Evolutionary conservation across 35 echinoderm and acorn worm genomes (phyloP).

Genomic region (Heliocidaris erythrogramma): DNA sequence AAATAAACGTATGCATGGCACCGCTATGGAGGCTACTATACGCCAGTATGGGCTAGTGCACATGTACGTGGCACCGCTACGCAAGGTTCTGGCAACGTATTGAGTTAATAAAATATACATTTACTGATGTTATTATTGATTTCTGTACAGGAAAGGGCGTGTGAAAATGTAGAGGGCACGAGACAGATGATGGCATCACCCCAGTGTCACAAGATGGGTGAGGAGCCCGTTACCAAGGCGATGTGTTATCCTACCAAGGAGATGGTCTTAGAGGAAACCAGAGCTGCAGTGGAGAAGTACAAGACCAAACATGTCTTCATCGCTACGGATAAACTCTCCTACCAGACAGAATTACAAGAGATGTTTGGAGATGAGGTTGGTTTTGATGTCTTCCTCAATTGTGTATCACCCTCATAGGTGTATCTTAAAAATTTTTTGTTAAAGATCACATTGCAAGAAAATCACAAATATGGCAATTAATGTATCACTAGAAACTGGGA

Average conservation of each 20-base stretch:
- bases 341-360: conserved; percentile 59
- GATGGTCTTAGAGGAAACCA: conserved; percentile 59
- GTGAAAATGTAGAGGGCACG: conserved; percentile 58
- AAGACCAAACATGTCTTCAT: conserved; percentile 88
- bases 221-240: conserved; percentile 41
- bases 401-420: no score
- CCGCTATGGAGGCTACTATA: no score
- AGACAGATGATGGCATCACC: conserved; percentile 82
- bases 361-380: conserved; percentile 49
- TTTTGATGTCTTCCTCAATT: not conserved
- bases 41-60: no score
- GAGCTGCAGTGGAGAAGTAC: conserved; percentile 60
- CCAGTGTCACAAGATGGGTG: conserved; percentile 63
- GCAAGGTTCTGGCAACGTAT: no score
- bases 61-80: no score
- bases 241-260: conserved; percentile 76
- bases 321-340: conserved; percentile 87
- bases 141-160: conserved; percentile 63
- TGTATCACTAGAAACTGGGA: no score
- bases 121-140: not conserved
- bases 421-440: no score
- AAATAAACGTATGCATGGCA: no score
- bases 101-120: no score
- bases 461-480: no score
- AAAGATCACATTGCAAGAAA: no score